Conservation (phyloP, 2,888 invertebrate genomes). For the Noctua comes region DNA sequence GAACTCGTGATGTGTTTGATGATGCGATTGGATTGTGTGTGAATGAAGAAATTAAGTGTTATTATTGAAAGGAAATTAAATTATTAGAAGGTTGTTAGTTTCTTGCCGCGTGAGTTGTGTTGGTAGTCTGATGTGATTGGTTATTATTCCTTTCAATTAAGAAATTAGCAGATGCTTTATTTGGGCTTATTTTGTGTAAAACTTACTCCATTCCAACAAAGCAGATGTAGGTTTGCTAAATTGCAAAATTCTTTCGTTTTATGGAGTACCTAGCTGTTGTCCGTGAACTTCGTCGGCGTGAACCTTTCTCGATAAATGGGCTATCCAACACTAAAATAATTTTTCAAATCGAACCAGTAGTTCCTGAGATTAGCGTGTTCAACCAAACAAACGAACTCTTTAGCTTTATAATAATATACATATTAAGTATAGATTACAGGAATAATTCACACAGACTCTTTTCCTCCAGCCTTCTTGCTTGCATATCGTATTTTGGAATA, state of each 20-base stretch:
- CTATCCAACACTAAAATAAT: no score
- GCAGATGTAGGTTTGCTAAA: not conserved
- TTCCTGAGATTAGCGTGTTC: no score
- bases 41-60: conserved; percentile 24
- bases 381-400: no score
- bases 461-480: not conserved
- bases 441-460: not conserved
- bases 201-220: not conserved
- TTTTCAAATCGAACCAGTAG: no score
- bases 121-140: not conserved
- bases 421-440: no score
- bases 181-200: not conserved
- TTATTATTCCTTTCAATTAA: not conserved
- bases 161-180: not conserved
- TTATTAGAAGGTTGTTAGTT: conserved; percentile 25
- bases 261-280: not conserved
- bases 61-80: conserved; percentile 19
- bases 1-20: conserved; percentile 57
- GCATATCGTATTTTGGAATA: not conserved
- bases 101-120: conserved; percentile 12
- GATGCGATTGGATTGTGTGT: conserved; percentile 32
- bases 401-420: no score
- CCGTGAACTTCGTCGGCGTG: no score
- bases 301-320: no score
- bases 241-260: not conserved